phyloP scores from a whole-genome alignment of 2,888 invertebrate genomes.

The Spisula solida region DNA sequence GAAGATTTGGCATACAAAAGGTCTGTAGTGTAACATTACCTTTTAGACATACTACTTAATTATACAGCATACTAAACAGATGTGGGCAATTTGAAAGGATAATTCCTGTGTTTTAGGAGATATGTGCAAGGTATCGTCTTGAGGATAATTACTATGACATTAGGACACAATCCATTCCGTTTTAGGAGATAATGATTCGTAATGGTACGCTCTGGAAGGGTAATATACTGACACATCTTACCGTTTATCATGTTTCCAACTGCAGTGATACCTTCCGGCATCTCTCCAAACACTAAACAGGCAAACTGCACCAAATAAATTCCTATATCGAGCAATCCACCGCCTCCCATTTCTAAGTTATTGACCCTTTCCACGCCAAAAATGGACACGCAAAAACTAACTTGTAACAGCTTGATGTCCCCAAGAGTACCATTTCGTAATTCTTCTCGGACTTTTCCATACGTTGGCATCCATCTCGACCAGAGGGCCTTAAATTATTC shows the following conservation, averaged over 20 bases:
- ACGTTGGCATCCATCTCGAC: slow-evolving; percentile 95
- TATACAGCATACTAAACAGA: too few species aligned
- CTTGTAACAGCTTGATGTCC: slow-evolving; percentile 91
- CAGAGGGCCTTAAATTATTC: slow-evolving; percentile 91
- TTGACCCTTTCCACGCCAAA: slow-evolving; percentile 90
- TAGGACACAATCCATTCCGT: too few species aligned
- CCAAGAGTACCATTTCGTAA: slow-evolving; percentile 93
- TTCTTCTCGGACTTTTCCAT: slow-evolving; percentile 91
- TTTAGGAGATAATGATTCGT: too few species aligned
- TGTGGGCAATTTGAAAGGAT: too few species aligned
- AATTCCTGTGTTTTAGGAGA: too few species aligned
- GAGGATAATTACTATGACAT: too few species aligned
- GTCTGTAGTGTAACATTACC: too few species aligned
- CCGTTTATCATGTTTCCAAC: slow-evolving; percentile 92
- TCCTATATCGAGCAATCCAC: slow-evolving; percentile 83
- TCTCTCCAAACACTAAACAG: slow-evolving; percentile 90
- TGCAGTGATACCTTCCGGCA: slow-evolving; percentile 91
- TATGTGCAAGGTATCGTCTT: too few species aligned
- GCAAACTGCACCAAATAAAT: slow-evolving; percentile 83
- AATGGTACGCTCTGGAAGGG: too few species aligned
- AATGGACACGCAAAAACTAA: slow-evolving; percentile 91
- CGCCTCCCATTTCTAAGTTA: slow-evolving; percentile 92
- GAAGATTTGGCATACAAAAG: too few species aligned
- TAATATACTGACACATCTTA: slow-evolving; percentile 53
- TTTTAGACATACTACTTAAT: too few species aligned